Evolutionary conservation across 2,888 invertebrate genomes (phyloP), one percentile per base, ranked within the genome.

Genomic region (Aromia moschata): DNA sequence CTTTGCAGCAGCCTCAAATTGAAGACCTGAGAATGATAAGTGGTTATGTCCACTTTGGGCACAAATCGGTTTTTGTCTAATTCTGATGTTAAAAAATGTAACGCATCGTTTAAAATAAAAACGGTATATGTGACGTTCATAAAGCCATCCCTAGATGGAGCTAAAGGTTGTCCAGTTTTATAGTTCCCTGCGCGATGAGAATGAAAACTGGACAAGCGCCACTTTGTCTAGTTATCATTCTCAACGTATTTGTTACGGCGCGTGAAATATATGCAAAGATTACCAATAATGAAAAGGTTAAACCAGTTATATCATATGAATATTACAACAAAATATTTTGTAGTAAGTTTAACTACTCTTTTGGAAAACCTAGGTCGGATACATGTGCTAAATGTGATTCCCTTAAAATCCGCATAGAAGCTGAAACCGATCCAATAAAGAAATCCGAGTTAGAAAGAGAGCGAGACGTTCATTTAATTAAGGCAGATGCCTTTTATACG

Each of bases 331-430:
- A 25, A 25, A 4, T 25, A 25, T 25, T 25, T 25, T 25, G 25
- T 25, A 25, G 15, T 40, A 10, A n/a, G n/a, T n/a, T 41, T 47
- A 52, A 46, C 16, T 15, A 18, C 10, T 18, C 41, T 14, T 52
- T 52, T 14, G 55, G 55, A 25, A 15, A 47, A 15, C 46, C 46
- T 1, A 52, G 46, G 25, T 36, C 45, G 16, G 46, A 49, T 36
- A 55, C 55, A 12, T 55, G 36, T 16, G 17, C 31, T 14, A 55
- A 1, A 12, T 55, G 55, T 46, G 46, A 55, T 17, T 1, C 17
- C 2, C 12, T 49, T 10, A 25, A 40, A 20, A 52, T 16, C 18
- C 17, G n/a, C n/a, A n/a, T n/a, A n/a, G n/a, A 55, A 55, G 20
- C 1, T 17, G 9, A 18, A 31, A 31, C 20, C 46, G 16, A 44